Conservation (phyloP, 2,888 invertebrate species). For the Aromia moschata region DNA sequence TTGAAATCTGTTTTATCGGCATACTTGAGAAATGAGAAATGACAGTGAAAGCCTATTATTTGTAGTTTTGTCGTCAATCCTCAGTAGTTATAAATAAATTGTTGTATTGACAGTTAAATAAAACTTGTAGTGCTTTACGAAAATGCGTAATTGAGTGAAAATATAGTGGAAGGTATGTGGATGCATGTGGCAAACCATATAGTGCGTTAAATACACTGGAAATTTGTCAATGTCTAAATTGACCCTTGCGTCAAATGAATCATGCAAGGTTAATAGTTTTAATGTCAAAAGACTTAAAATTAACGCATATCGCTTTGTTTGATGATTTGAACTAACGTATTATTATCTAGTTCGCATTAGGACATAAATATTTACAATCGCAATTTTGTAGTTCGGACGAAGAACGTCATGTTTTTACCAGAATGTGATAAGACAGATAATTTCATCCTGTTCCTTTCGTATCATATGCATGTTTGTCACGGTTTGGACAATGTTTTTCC, state of each 20-base stretch:
- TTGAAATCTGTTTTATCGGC: constrained; percentile 7
- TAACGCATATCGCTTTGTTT: constrained; percentile 45
- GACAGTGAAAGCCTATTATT: constrained; percentile 26
- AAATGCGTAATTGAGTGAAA: constrained; percentile 45
- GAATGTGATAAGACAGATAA: constrained; percentile 44
- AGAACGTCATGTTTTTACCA: constrained; percentile 37
- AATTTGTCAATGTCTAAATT: constrained; percentile 43
- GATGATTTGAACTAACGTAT: constrained; percentile 37
- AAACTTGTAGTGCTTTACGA: constrained; percentile 22
- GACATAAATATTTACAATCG: constrained; percentile 41
- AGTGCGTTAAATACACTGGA: constrained; percentile 34
- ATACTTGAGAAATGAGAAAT: constrained; percentile 7
- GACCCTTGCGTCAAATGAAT: constrained; percentile 56
- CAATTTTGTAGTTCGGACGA: constrained; percentile 20
- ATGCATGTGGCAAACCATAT: constrained; percentile 37
- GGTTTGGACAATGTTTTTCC: constrained; percentile 34
- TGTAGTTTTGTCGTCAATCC: constrained; percentile 22
- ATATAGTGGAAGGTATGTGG: constrained; percentile 41
- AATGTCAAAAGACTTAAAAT: constrained; percentile 53
- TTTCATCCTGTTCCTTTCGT: constrained; percentile 45
- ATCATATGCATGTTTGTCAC: constrained; percentile 45
- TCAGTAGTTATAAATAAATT: constrained; percentile 42
- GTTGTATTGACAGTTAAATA: constrained; percentile 29
- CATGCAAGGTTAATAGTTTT: constrained; percentile 58
- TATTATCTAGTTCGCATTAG: constrained; percentile 41